These are phyloP conservation scores for Temnothorax unifasciatus DNA, from an alignment of 2,888 invertebrate genomes.

Conservation along the genomic window DNA sequence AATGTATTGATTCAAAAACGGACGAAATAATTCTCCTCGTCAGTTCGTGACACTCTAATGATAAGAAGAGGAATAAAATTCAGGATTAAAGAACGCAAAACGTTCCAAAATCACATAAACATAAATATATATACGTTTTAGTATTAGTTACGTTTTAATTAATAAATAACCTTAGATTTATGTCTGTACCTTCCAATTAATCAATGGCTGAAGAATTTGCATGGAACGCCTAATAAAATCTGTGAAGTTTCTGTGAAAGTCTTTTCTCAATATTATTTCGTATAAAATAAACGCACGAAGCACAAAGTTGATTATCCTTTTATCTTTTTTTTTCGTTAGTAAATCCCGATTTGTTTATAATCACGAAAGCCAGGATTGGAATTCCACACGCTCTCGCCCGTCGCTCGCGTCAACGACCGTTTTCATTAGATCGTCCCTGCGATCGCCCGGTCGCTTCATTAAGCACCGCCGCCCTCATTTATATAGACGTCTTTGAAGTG, in stretches of 20 bases:
- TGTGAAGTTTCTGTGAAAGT: background rate
- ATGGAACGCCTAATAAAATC: background rate
- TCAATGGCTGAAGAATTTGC: background rate
- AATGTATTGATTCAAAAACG: too few species aligned
- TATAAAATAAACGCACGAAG: background rate
- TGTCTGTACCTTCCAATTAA: background rate
- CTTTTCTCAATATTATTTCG: background rate
- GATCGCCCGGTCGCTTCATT: slow-evolving; percentile 52
- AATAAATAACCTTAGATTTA: background rate
- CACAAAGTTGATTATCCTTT: background rate
- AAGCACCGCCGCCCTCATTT: slow-evolving; percentile 59
- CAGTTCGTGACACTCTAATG: background rate
- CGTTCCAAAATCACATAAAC: background rate
- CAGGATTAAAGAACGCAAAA: background rate
- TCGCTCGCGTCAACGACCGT: slow-evolving; percentile 32
- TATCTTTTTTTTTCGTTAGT: background rate
- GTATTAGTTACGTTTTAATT: background rate
- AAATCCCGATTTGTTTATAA: background rate
- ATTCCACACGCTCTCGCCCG: slow-evolving; percentile 19
- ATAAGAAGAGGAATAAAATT: background rate
- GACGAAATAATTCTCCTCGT: too few species aligned
- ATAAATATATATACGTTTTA: background rate
- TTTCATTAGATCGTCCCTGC: slow-evolving; percentile 45
- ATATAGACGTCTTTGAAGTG: slow-evolving; percentile 77
- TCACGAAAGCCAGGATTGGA: slow-evolving; percentile 15